phyloP scores from a whole-genome alignment of 1,140 invertebrate genomes.

The Halictus rubicundus region DNA sequence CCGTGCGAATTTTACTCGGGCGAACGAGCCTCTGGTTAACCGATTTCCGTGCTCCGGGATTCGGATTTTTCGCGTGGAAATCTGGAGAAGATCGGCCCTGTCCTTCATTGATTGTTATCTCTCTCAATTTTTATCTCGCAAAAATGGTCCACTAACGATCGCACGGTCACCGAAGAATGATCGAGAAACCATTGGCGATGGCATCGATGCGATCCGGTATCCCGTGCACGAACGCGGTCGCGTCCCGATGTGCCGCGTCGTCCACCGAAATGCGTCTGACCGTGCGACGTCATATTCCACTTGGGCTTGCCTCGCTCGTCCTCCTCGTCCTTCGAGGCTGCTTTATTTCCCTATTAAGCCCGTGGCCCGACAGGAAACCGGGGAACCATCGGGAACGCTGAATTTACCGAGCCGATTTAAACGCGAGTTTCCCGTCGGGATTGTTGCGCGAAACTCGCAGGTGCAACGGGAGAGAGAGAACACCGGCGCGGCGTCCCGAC shows the following conservation, averaged over 20 bases:
- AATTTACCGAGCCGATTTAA: slow-evolving; percentile 33
- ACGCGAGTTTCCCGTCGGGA: slow-evolving; percentile 20
- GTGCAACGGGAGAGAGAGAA: slow-evolving; percentile 7
- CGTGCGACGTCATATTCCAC: slow-evolving; percentile 29
- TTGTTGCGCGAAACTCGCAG: slow-evolving; percentile 18
- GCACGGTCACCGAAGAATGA: neutral
- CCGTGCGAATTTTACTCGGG: too few species aligned
- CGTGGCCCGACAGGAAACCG: neutral
- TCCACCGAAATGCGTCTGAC: slow-evolving; percentile 33
- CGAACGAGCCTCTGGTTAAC: too few species aligned
- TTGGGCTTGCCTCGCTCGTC: neutral
- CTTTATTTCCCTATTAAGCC: slow-evolving; percentile 42
- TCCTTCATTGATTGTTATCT: too few species aligned
- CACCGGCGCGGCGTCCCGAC: neutral
- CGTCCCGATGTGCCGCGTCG: neutral
- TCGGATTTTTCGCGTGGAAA: too few species aligned
- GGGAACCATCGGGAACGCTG: neutral
- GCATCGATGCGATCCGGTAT: neutral
- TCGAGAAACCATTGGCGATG: neutral
- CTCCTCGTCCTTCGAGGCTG: neutral
- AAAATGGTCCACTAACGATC: too few species aligned
- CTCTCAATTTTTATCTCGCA: too few species aligned
- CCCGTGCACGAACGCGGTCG: too few species aligned
- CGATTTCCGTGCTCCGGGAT: too few species aligned
- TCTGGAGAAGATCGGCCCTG: too few species aligned